phyloP scores from a whole-genome alignment of 2,797 vertebrate species.

The Furcifer pardalis region DNA sequence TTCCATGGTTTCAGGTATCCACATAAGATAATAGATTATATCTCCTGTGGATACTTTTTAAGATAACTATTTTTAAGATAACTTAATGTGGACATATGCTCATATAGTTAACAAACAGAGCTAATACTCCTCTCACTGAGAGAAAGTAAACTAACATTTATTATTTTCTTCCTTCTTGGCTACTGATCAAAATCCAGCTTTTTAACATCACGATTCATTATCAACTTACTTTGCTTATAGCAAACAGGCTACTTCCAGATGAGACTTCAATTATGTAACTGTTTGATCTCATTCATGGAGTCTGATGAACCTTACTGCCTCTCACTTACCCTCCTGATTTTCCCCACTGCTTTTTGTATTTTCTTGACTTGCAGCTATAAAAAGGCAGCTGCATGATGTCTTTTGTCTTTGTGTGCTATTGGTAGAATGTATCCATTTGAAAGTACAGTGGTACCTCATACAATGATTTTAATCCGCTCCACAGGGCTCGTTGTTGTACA shows the following conservation, averaged over 20 bases:
- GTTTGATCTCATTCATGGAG: neutral
- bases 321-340: neutral
- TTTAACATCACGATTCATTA: neutral
- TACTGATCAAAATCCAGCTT: no score
- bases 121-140: neutral
- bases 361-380: neutral
- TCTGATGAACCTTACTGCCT: neutral
- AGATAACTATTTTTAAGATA: neutral
- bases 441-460: no score
- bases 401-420: neutral
- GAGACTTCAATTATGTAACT: neutral
- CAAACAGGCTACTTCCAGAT: neutral
- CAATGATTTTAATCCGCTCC: no score
- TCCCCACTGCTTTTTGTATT: neutral
- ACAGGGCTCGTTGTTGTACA: no score
- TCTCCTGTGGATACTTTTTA: no score
- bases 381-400: neutral
- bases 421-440: neutral
- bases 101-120: neutral
- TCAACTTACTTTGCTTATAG: neutral
- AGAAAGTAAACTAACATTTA: neutral
- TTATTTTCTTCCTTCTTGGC: neutral
- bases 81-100: neutral
- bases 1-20: no score
- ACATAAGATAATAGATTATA: no score